A percentile compares a stretch with the other conserved stretches of the same genome.
Evolutionary conservation across 2,797 vertebrate genomes (phyloP).

Genomic region (Petrocephalus sullivani): DNA sequence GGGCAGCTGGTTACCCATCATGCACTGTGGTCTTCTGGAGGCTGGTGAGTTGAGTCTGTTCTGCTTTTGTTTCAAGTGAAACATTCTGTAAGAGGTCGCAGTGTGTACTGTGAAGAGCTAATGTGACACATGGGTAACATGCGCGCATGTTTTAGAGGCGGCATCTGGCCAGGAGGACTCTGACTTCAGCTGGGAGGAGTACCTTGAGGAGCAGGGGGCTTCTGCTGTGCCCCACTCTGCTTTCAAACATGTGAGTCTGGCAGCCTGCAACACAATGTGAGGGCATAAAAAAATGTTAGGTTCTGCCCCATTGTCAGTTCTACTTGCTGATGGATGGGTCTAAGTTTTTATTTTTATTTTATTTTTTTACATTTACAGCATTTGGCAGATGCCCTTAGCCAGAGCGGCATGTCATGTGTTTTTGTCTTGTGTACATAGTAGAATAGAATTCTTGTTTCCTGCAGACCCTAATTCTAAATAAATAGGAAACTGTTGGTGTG

Average conservation of each 20-base stretch:
- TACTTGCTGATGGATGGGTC: not conserved
- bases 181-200: constrained; percentile 96
- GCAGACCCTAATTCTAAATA: not conserved
- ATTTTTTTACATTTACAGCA: not conserved
- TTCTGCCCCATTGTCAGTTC: too few relatives aligned
- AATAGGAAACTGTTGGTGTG: not conserved
- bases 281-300: too few relatives aligned
- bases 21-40: constrained; percentile 12
- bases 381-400: not conserved
- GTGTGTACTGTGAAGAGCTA: not conserved
- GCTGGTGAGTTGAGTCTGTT: constrained; percentile 58
- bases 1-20: constrained; percentile 32
- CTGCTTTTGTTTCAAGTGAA: not conserved
- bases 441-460: not conserved
- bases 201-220: constrained; percentile 88
- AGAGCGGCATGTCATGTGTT: too few relatives aligned
- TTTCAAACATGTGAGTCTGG: constrained; percentile 87
- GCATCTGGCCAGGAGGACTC: constrained; percentile 81
- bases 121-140: not conserved
- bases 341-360: not conserved
- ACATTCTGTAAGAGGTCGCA: not conserved
- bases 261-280: too few relatives aligned
- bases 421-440: not conserved
- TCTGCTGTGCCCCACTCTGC: constrained; percentile 83
- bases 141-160: constrained; percentile 62